These are phyloP conservation scores for Aix galericulata DNA, from an alignment of 2,113 vertebrate genomes.

Conservation along the genomic window DNA sequence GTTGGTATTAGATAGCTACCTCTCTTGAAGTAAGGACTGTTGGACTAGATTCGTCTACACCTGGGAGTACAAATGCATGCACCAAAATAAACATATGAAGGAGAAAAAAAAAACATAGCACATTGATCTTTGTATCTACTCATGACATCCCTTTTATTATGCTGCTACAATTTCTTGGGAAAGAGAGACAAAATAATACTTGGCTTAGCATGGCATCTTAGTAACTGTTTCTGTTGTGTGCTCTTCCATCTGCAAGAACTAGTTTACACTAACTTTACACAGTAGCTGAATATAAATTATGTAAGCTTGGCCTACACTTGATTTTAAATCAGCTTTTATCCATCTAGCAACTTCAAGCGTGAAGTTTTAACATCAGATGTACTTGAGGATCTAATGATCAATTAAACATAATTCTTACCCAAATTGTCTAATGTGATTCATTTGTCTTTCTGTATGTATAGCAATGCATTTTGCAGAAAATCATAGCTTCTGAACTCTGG, in stretches of 20 bases:
- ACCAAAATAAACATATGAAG: neutral
- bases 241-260: neutral
- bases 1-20: accelerated
- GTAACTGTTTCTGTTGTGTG: neutral
- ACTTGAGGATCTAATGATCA: neutral
- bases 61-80: neutral
- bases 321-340: neutral
- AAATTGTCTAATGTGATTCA: neutral
- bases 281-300: neutral
- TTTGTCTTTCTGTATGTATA: neutral
- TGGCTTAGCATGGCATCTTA: accelerated
- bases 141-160: neutral
- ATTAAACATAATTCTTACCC: neutral
- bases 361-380: neutral
- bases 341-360: neutral
- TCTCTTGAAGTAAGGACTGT: neutral
- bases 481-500: neutral
- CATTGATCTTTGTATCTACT: neutral
- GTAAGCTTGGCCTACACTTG: neutral
- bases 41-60: neutral
- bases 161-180: neutral
- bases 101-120: neutral
- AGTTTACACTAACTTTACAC: neutral
- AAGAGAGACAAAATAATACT: neutral
- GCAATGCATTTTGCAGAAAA: neutral